Base-by-base conservation (phyloP, 2,113 vertebrate species). In the Ardeotis arabs region DNA sequence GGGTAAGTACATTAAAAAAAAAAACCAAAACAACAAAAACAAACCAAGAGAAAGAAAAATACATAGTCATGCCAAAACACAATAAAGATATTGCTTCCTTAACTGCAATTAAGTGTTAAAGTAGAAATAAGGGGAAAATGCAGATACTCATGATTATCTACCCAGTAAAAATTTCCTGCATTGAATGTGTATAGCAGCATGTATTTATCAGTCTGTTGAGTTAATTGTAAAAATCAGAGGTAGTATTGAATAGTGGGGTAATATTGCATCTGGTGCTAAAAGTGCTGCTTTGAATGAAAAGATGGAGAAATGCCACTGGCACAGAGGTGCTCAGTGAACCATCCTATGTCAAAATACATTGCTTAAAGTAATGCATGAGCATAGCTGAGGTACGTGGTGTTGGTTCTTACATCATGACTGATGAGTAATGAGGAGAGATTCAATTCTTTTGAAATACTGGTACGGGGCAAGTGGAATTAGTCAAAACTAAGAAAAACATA, bases 161-260 rank as follows among this genome's bases (percentile, higher is more conserved):
- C 94, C 97, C 97, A 96, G 96, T 96, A 97, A 96, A 96, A 86
- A 88, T 89, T 96, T 98, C 97, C 97, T 98, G 98, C 98, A 98
- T 98, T 98, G 97, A 96, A 97, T 97, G 97, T 98, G 97, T 98
- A 98, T 98, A 99, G 98, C 98, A 99, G 98, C 98, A 98, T 98
- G 98, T 97, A 97, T 97, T 97, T 98, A 97, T 97, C 95, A 98
- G 98, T 98, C 97, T 98, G 98, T 98, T 98, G 98, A 97, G 97
- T 97, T 98, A 98, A 96, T 92, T 97, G 98, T 98, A 98, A 98
- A 97, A 98, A 98, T 99, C 98, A 98, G 99, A 99, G 99, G 99
- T 99, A 99, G 99, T 98, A 98, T 97, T 98, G 98, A 98, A 98
- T 98, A 98, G 98, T 98, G 98, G 98, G 97, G 97, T 96, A 97